These are phyloP conservation scores for Drosophila sturtevanti DNA, from an alignment of 1,140 invertebrate species.

Conservation along the genomic window DNA sequence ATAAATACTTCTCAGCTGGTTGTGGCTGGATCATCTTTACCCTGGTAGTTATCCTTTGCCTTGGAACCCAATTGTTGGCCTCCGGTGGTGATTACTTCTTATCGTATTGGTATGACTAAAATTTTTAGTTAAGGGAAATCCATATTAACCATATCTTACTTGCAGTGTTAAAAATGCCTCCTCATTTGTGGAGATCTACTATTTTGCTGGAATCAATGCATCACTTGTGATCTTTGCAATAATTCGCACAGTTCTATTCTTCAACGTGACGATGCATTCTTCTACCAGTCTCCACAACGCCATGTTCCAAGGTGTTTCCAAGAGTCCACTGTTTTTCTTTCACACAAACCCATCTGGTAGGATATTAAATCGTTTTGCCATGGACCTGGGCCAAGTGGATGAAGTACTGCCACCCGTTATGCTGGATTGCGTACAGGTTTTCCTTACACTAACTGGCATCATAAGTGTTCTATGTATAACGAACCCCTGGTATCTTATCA, in stretches of 20 bases:
- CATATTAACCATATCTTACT: background rate
- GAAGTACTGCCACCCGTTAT: slow-evolving; percentile 91
- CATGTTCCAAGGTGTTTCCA: slow-evolving; percentile 63
- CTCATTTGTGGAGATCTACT: slow-evolving; percentile 50
- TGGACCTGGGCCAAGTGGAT: slow-evolving; percentile 91
- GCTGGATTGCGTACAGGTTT: slow-evolving; percentile 90
- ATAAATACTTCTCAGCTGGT: slow-evolving; percentile 45
- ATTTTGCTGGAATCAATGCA: slow-evolving; percentile 56
- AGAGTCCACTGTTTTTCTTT: slow-evolving; percentile 90
- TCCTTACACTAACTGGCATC: slow-evolving; percentile 86
- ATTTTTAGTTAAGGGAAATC: background rate
- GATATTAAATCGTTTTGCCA: slow-evolving; percentile 90
- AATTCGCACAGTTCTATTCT: slow-evolving; percentile 54
- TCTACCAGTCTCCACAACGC: slow-evolving; percentile 54
- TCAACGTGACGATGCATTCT: slow-evolving; percentile 56
- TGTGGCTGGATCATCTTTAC: slow-evolving; percentile 36
- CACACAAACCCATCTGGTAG: slow-evolving; percentile 89
- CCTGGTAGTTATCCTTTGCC: slow-evolving; percentile 34
- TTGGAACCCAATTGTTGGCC: slow-evolving; percentile 43
- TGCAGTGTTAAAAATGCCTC: slow-evolving; percentile 54
- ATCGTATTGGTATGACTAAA: slow-evolving; percentile 44
- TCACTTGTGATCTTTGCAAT: slow-evolving; percentile 61
- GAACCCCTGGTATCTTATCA: slow-evolving; percentile 89
- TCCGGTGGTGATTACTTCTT: slow-evolving; percentile 51
- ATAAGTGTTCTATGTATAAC: slow-evolving; percentile 89